Conservation (phyloP, 1,140 invertebrate species). For the Andricus grossulariae region DNA sequence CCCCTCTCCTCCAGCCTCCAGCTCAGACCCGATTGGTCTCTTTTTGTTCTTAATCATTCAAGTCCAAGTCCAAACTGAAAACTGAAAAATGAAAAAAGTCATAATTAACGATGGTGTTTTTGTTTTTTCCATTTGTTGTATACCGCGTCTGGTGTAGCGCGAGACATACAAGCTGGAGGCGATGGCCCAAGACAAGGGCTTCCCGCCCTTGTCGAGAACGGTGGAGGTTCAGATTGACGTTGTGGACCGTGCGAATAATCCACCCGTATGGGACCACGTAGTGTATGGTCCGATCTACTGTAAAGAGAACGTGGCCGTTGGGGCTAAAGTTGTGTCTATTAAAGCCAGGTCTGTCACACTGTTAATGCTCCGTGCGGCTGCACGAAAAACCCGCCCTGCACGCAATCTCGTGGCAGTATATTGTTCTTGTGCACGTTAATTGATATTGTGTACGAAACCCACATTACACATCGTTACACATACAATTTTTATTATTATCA, state of each 20-base stretch:
- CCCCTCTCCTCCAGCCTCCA: constrained; percentile 61
- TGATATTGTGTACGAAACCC: constrained; percentile 75
- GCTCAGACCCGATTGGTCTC: constrained; percentile 48
- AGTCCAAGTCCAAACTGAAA: constrained; percentile 39
- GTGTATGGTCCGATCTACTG: constrained; percentile 97
- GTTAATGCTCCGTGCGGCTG: constrained; percentile 74
- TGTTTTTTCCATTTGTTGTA: constrained; percentile 79
- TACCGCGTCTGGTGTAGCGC: constrained; percentile 81
- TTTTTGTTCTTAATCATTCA: constrained; percentile 40
- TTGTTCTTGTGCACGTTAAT: constrained; percentile 77
- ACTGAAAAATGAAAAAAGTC: constrained; percentile 31
- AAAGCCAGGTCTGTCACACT: constrained; percentile 95
- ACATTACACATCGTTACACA: constrained; percentile 49
- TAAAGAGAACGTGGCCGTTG: constrained; percentile 97
- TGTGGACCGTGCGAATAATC: constrained; percentile 97
- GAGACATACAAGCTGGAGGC: constrained; percentile 98
- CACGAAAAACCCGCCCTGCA: constrained; percentile 74
- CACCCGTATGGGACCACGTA: constrained; percentile 96
- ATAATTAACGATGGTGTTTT: constrained; percentile 80
- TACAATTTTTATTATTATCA: constrained; percentile 47
- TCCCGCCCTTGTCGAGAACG: constrained; percentile 92
- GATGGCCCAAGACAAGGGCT: constrained; percentile 97
- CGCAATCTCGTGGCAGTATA: constrained; percentile 75
- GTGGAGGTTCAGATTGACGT: constrained; percentile 98
- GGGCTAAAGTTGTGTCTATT: constrained; percentile 96